These are phyloP conservation scores for Hydraecia micacea DNA, from an alignment of 2,888 invertebrate species.

Conservation along the genomic window DNA sequence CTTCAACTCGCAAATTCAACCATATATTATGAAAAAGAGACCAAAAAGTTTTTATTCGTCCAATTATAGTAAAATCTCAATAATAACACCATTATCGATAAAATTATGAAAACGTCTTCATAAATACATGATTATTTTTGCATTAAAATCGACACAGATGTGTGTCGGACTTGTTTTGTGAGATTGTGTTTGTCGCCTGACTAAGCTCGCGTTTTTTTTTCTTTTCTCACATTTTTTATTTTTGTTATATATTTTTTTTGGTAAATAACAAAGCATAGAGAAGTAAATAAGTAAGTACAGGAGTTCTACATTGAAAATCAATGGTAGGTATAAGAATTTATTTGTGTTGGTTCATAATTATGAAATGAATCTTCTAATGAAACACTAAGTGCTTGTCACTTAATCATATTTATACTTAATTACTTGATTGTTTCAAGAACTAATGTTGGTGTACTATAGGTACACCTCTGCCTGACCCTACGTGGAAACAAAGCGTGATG, in stretches of 20 bases:
- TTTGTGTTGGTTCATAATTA: neutral
- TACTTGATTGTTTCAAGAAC: no score
- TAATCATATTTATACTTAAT: neutral
- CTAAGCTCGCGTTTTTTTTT: constrained; percentile 8
- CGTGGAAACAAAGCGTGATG: neutral
- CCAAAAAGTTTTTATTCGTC: constrained; percentile 40
- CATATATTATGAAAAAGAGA: constrained; percentile 32
- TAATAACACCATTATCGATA: constrained; percentile 63
- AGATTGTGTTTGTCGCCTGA: constrained; percentile 16
- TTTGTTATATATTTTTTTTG: neutral
- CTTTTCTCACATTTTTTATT: rapidly evolving
- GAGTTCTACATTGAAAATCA: no score
- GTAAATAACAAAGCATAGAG: no score
- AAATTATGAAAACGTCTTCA: constrained; percentile 65
- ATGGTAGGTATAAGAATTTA: neutral
- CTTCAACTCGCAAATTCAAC: constrained; percentile 9
- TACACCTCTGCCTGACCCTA: no score
- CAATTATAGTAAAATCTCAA: constrained; percentile 64
- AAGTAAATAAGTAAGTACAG: neutral
- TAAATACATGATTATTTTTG: constrained; percentile 63
- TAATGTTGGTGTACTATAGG: neutral
- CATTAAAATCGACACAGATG: constrained; percentile 54
- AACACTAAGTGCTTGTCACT: neutral
- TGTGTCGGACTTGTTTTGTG: constrained; percentile 32
- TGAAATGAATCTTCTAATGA: neutral